These are phyloP conservation scores for Beris chalybata DNA, from an alignment of 2,888 invertebrate species.

Conservation along the genomic window DNA sequence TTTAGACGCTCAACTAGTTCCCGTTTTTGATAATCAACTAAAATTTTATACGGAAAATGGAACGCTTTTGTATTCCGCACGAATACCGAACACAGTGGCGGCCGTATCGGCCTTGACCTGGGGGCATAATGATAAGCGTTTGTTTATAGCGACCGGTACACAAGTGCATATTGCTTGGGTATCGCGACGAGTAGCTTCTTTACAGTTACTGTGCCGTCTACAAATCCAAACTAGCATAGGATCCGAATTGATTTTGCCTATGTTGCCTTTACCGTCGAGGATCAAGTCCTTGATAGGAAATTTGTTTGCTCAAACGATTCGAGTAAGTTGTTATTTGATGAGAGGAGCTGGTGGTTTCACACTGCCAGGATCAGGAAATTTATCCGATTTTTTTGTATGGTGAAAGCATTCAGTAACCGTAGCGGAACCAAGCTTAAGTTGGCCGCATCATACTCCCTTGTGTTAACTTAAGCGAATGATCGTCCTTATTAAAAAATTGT, in stretches of 20 bases:
- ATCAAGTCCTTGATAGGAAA: constrained; percentile 82
- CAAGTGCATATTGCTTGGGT: constrained; percentile 93
- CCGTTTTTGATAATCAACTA: constrained; percentile 76
- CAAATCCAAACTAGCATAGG: constrained; percentile 75
- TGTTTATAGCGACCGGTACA: constrained; percentile 92
- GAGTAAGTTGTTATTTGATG: constrained; percentile 62
- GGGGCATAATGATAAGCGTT: constrained; percentile 95
- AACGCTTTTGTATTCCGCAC: constrained; percentile 75
- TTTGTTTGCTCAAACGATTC: constrained; percentile 90
- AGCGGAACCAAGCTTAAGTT: too few relatives aligned
- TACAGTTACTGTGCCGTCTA: constrained; percentile 86
- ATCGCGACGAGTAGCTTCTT: constrained; percentile 83
- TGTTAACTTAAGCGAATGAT: too few relatives aligned
- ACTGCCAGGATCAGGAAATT: too few relatives aligned
- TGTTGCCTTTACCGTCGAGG: constrained; percentile 84
- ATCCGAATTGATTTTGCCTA: constrained; percentile 73
- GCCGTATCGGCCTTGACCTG: constrained; percentile 93
- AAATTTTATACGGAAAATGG: constrained; percentile 92
- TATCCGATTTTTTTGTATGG: too few relatives aligned
- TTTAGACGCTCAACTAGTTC: constrained; percentile 52
- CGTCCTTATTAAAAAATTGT: neutral
- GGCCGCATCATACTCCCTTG: too few relatives aligned
- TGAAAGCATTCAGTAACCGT: too few relatives aligned
- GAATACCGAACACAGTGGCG: constrained; percentile 73
- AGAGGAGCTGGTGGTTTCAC: too few relatives aligned